These are phyloP conservation scores for Nycticorax nycticorax DNA, from an alignment of 2,113 vertebrate genomes.

Conservation along the genomic window DNA sequence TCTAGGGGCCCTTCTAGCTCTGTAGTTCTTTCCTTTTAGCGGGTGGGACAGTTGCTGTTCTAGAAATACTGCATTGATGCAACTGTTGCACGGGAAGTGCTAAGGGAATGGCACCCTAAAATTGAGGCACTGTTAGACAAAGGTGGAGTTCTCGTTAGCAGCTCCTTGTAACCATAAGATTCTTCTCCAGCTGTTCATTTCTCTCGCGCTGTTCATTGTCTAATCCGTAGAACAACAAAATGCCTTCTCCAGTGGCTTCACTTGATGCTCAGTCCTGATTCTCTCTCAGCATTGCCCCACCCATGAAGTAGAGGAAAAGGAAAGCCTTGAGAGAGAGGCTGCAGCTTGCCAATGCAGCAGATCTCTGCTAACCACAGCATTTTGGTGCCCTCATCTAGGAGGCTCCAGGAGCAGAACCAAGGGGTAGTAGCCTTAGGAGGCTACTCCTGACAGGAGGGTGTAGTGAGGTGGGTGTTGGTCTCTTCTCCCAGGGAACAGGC, in stretches of 20 bases:
- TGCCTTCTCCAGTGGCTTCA: neutral
- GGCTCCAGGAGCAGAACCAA: neutral
- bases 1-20: neutral
- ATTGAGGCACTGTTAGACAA: neutral
- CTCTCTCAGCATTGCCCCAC: neutral
- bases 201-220: fast-evolving
- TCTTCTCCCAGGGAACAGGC: too few species aligned
- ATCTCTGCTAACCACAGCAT: neutral
- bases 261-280: neutral
- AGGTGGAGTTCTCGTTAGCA: neutral
- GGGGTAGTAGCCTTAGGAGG: neutral
- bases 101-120: neutral
- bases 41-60: neutral
- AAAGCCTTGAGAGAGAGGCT: fast-evolving
- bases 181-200: neutral
- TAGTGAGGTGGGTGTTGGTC: too few species aligned
- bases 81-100: neutral
- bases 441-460: too few species aligned
- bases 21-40: neutral
- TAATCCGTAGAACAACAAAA: neutral
- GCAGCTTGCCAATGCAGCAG: fast-evolving
- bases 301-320: neutral
- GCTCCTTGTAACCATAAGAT: neutral
- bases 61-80: neutral
- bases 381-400: neutral